Conservation (phyloP, 2,113 vertebrate genomes). For the Cardinalis cardinalis region DNA sequence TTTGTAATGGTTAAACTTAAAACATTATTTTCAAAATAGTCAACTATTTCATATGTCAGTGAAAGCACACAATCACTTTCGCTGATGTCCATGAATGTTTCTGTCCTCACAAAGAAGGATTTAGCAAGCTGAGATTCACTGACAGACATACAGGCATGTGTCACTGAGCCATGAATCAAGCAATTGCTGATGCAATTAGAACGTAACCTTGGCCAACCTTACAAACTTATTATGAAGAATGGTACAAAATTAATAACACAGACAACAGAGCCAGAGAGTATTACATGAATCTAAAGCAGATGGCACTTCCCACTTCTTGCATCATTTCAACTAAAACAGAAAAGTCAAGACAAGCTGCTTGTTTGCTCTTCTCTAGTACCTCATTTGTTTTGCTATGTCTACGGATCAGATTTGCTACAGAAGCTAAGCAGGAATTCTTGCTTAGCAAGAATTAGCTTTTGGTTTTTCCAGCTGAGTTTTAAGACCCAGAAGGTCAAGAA, state of each 20-base stretch:
- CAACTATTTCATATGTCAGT: background rate
- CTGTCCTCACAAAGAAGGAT: background rate
- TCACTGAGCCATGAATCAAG: slow-evolving; percentile 11
- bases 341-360: background rate
- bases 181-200: slow-evolving; percentile 36
- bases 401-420: background rate
- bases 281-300: slow-evolving; percentile 34
- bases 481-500: background rate
- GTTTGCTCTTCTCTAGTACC: background rate
- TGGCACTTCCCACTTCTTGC: slow-evolving; percentile 20
- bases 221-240: background rate
- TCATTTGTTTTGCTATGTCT: background rate
- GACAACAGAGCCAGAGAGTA: background rate
- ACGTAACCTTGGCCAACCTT: slow-evolving; percentile 33
- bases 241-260: slow-evolving; percentile 9
- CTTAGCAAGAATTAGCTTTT: background rate
- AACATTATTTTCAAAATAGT: background rate
- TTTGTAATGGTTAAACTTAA: background rate
- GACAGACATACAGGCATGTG: background rate
- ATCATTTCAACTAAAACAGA: slow-evolving; percentile 16
- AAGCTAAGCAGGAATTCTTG: background rate
- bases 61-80: background rate
- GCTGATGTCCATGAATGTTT: background rate
- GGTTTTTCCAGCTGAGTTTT: background rate
- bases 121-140: background rate